Percentiles rank a stretch among this genome's conserved stretches.
phyloP scores from a whole-genome alignment of 2,888 invertebrate genomes.

The Spodoptera exigua region DNA sequence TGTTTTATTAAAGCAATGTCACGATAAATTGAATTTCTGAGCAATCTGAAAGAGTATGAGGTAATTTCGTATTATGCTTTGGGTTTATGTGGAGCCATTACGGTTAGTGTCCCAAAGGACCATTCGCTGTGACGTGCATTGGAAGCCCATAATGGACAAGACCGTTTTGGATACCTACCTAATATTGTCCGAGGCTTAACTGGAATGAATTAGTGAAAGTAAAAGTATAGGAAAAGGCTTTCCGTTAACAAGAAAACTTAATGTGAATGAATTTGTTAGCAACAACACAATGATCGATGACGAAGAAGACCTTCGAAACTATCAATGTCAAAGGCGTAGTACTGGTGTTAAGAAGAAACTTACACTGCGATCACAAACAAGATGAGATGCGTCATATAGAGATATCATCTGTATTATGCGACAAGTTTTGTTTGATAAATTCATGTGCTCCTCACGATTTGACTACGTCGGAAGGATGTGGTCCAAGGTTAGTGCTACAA shows the following conservation, averaged over 20 bases:
- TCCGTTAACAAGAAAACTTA: too few relatives aligned
- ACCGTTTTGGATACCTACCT: constrained; percentile 34
- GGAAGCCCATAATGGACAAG: background rate
- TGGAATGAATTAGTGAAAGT: constrained; percentile 26
- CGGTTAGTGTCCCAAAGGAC: constrained; percentile 8
- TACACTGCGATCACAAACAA: background rate
- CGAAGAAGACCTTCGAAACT: background rate
- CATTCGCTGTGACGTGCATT: constrained; percentile 12
- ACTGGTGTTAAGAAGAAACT: background rate
- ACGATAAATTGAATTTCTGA: constrained; percentile 18
- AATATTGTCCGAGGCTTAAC: constrained; percentile 19
- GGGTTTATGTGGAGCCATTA: constrained; percentile 20
- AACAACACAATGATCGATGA: background rate
- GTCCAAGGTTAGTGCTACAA: constrained; percentile 3
- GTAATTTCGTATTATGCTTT: constrained; percentile 6
- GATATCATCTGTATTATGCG: background rate
- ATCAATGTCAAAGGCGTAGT: constrained; percentile 2
- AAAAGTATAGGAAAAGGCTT: too few relatives aligned
- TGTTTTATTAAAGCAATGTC: background rate
- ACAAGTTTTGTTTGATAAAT: constrained; percentile 2
- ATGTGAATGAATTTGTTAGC: too few relatives aligned
- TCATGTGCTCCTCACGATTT: background rate
- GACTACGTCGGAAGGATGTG: constrained; percentile 6
- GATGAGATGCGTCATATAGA: background rate
- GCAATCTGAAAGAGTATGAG: constrained; percentile 11